phyloP scores from a whole-genome alignment of 2,888 invertebrate species.

The Synergus itoensis region DNA sequence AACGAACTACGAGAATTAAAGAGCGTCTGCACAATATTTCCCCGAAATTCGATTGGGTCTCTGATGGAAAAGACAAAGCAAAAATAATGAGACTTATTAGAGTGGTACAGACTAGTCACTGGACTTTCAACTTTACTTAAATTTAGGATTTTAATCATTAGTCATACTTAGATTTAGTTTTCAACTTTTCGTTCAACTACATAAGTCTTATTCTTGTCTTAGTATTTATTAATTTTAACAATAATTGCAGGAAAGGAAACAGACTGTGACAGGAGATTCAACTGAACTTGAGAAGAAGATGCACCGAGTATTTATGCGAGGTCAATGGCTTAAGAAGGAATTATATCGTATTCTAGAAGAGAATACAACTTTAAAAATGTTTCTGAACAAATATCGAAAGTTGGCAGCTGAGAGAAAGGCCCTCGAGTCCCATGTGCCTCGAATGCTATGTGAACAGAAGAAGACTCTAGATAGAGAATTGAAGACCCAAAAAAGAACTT shows the following conservation, averaged over 20 bases:
- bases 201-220: no score
- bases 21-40: no score
- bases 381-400: slow-evolving; percentile 55
- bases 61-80: no score
- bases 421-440: slow-evolving; percentile 57
- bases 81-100: no score
- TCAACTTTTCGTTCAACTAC: no score
- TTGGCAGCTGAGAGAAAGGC: slow-evolving; percentile 57
- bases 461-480: slow-evolving; percentile 55
- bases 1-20: neutral
- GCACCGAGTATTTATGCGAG: slow-evolving; percentile 59
- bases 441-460: slow-evolving; percentile 57
- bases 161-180: no score
- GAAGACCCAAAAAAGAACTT: slow-evolving; percentile 47
- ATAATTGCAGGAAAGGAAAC: neutral
- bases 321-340: slow-evolving; percentile 61
- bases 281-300: slow-evolving; percentile 3
- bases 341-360: slow-evolving; percentile 56
- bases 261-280: neutral
- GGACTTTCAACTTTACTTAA: no score
- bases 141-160: no score
- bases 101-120: no score
- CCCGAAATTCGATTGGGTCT: no score
- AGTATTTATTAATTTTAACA: neutral
- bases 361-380: slow-evolving; percentile 55